phyloP scores from a whole-genome alignment of 2,797 vertebrate genomes.

The Sebastiscus albofasciatus region DNA sequence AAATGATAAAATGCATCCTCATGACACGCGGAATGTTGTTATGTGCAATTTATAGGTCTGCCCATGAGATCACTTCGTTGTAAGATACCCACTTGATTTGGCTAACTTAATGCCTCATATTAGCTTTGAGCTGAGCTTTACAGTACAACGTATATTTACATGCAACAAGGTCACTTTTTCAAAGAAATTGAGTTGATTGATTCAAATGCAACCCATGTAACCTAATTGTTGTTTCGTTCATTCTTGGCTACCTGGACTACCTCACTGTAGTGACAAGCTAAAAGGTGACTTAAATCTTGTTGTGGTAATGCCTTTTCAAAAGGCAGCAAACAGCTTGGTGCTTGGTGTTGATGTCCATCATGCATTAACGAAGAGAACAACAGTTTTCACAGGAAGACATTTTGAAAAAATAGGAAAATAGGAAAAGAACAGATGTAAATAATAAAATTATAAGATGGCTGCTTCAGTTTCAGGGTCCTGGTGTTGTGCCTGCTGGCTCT shows the following conservation, averaged over 20 bases:
- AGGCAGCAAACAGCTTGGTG: neutral
- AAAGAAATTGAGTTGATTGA: neutral
- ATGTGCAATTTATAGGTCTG: too few relatives aligned
- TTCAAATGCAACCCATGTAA: neutral
- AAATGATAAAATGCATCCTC: too few relatives aligned
- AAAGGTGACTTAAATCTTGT: neutral
- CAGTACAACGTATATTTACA: neutral
- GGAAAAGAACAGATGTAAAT: neutral
- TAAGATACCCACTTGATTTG: neutral
- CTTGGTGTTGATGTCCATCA: neutral
- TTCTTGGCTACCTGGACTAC: neutral
- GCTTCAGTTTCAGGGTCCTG: neutral
- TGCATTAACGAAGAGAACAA: neutral
- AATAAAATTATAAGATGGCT: neutral
- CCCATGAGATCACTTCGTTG: too few relatives aligned
- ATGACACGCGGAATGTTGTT: too few relatives aligned
- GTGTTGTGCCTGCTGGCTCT: neutral
- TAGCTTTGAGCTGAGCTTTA: neutral
- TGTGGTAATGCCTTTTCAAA: neutral
- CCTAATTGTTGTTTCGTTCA: neutral
- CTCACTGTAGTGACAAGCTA: neutral
- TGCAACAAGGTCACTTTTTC: neutral
- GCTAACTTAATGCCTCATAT: neutral
- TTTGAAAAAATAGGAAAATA: neutral
- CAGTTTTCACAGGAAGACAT: neutral